Evolutionary conservation across 2,113 vertebrate species (phyloP), one percentile per base, ranked within the genome.

Genomic region (Mus spicilegus): DNA sequence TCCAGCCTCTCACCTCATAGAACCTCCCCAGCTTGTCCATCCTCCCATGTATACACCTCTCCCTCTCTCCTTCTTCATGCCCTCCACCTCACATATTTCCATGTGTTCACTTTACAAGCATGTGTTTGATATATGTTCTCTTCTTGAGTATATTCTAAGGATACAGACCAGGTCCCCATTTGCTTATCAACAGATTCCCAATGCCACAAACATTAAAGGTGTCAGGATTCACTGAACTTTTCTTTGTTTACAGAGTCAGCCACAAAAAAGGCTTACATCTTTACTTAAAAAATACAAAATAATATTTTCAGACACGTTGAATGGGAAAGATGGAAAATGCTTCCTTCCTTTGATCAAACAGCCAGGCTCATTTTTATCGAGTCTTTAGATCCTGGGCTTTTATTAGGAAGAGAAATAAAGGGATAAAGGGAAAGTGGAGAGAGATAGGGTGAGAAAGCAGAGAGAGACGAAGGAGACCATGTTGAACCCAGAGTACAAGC

Each of bases 271-370:
- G 77, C 46, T 96, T 56, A 51, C 24, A 91, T 46, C 46, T 87
- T 93, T 92, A 73, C 39, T 42, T 73, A 39, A 33, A 90, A 95
- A 84, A 82, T 77, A 73, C 33, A 82, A 89, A 95, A 89, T 93
- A 82, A 58, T 72, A 75, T 90, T 92, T 95, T 73, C 85, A 95
- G 67, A 89, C 28, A 81, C n/a, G 12, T 8, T 46, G 42, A 58
- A 33, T n/a, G 51, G 56, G 13, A 92, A 95, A n/a, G 76, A 8
- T 78, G 22, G 81, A 87, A 87, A 97, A 92, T 67, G 22, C 58
- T 8, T 19, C 49, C 39, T 85, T 36, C 42, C 54, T 61, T 84
- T 97, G 33, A 82, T 87, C 73, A n/a, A 54, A 70, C 0, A 2
- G 90, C 49, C 84, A 33, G 39, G 90, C 28, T n/a, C 85, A 67